These are phyloP conservation scores for Dasyurus viverrinus DNA, from an alignment of 2,113 vertebrate genomes.

Conservation along the genomic window DNA sequence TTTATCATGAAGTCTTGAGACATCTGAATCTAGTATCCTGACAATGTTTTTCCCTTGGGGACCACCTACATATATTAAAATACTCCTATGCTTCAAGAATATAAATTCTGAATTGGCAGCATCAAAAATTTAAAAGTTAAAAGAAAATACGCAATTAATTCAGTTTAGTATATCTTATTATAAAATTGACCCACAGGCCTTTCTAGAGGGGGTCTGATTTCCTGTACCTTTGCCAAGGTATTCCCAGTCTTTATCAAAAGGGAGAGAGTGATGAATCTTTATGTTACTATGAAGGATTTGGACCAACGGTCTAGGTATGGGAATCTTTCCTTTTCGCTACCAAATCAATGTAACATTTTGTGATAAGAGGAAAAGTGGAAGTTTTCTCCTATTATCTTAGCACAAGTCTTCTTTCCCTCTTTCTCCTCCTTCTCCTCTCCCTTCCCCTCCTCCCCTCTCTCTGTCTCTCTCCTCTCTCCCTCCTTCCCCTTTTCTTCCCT, in stretches of 20 bases:
- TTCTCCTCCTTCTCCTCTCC: too few species aligned
- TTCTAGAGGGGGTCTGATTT: not conserved
- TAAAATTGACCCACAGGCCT: not conserved
- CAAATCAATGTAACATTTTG: constrained; percentile 4
- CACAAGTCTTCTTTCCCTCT: not conserved
- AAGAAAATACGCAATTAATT: not conserved
- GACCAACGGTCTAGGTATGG: not conserved
- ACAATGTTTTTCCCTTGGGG: not conserved
- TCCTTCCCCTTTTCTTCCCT: too few species aligned
- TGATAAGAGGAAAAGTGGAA: not conserved
- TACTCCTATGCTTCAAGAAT: not conserved
- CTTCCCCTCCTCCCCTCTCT: not conserved
- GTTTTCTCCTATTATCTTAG: not conserved
- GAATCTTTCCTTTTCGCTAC: constrained; percentile 4
- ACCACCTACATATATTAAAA: not conserved
- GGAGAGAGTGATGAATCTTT: not conserved
- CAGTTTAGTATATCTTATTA: not conserved
- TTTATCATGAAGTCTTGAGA: not conserved
- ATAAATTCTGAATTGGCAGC: not conserved
- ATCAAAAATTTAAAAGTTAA: not conserved
- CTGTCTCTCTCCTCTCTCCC: not conserved
- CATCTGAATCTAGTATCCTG: not conserved
- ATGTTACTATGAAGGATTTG: not conserved
- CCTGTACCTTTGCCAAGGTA: not conserved
- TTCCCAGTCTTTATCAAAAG: not conserved